A percentile compares a stretch with the other conserved stretches of the same genome.
Evolutionary conservation across 2,888 invertebrate species (phyloP).

Genomic region (Mythimna pallens): DNA sequence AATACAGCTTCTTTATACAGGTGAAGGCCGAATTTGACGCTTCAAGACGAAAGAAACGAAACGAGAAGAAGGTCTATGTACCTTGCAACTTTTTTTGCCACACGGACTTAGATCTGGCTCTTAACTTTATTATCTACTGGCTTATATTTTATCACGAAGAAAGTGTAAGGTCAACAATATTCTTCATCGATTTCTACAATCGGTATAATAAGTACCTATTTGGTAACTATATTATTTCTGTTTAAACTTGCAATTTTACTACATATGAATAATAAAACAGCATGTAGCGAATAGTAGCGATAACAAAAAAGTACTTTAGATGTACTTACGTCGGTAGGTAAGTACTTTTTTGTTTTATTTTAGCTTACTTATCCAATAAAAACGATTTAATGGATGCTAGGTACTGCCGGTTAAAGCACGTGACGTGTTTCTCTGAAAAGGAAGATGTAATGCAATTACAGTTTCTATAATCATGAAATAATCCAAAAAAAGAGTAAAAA

Average conservation of each 20-base stretch:
- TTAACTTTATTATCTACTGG: not conserved
- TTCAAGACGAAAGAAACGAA: too few relatives aligned
- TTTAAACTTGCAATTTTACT: not conserved
- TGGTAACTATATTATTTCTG: not conserved
- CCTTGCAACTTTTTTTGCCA: conserved; percentile 15
- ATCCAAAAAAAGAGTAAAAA: too few relatives aligned
- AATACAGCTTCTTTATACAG: conserved; percentile 1
- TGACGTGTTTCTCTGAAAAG: not conserved
- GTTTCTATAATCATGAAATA: not conserved
- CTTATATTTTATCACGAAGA: conserved; percentile 2
- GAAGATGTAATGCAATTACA: not conserved
- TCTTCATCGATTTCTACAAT: not conserved
- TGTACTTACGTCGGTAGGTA: not conserved
- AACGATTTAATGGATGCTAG: not conserved
- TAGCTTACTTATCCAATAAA: not conserved
- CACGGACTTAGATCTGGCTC: conserved; percentile 11
- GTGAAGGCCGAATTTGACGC: conserved; percentile 35
- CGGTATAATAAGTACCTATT: too few relatives aligned
- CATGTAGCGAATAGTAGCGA: not conserved
- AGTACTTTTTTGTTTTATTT: not conserved
- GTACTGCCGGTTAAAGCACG: not conserved
- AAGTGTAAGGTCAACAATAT: conserved; percentile 6
- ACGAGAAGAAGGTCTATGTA: conserved; percentile 26
- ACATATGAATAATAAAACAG: not conserved
- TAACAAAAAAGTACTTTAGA: not conserved